These are phyloP conservation scores for Gadus chalcogrammus DNA, from an alignment of 2,113 vertebrate genomes.

Conservation along the genomic window DNA sequence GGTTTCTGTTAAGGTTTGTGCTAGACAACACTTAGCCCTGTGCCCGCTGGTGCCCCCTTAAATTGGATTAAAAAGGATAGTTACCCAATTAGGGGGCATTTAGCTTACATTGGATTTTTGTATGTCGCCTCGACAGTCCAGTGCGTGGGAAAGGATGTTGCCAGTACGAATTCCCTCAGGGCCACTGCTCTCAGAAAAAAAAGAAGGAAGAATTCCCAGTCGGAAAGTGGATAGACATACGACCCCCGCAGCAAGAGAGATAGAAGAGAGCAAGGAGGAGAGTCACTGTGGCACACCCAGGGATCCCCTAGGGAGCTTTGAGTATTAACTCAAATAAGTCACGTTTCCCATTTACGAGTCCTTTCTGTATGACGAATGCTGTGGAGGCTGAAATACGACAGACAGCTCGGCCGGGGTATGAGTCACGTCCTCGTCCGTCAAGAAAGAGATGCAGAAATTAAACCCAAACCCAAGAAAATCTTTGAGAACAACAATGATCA, in stretches of 20 bases:
- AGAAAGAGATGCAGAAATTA: too few species aligned
- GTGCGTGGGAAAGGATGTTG: slow-evolving; percentile 34
- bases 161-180: slow-evolving; percentile 17
- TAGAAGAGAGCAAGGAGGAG: slow-evolving; percentile 19
- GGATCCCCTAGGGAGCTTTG: slow-evolving; percentile 28
- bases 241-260: slow-evolving; percentile 29
- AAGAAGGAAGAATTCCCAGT: not conserved
- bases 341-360: slow-evolving; percentile 12
- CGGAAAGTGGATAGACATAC: slow-evolving; percentile 24
- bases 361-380: slow-evolving; percentile 9
- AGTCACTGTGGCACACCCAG: slow-evolving; percentile 18
- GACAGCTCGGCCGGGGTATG: not conserved
- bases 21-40: not conserved
- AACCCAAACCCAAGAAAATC: too few species aligned
- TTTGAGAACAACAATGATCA: too few species aligned
- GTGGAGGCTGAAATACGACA: slow-evolving; percentile 4
- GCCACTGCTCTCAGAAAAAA: slow-evolving; percentile 4
- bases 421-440: too few species aligned
- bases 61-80: not conserved
- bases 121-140: slow-evolving; percentile 1
- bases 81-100: not conserved
- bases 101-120: slow-evolving; percentile 1
- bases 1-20: not conserved
- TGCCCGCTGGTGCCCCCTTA: not conserved
- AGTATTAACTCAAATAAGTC: slow-evolving; percentile 44